A percentile compares a stretch with the other conserved stretches of the same genome.
These are phyloP conservation scores for Euthynnus affinis DNA, from an alignment of 2,797 vertebrate species.

Conservation along the genomic window DNA sequence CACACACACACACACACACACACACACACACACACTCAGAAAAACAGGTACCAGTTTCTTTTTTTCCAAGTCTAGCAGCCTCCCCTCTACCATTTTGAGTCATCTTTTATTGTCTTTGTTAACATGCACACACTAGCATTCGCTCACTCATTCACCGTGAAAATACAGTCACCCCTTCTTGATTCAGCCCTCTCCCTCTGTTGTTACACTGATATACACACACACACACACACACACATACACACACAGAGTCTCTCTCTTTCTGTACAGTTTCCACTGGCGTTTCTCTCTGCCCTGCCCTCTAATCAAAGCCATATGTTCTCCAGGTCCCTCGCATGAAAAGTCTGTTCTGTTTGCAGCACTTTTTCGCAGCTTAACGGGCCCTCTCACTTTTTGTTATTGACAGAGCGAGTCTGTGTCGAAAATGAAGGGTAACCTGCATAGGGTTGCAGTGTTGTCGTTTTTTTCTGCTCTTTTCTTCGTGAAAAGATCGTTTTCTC, in stretches of 20 bases:
- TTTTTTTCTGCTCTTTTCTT: neutral
- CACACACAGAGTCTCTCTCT: constrained; percentile 17
- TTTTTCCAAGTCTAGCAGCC: constrained; percentile 18
- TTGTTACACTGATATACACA: constrained; percentile 46
- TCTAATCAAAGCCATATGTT: constrained; percentile 87
- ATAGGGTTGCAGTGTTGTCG: constrained; percentile 11
- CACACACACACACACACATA: constrained; percentile 6
- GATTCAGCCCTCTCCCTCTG: constrained; percentile 57
- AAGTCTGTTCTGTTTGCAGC: constrained; percentile 76
- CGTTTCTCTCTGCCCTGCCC: constrained; percentile 70
- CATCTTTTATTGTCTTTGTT: constrained; percentile 50
- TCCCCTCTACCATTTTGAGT: constrained; percentile 33
- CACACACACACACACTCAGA: neutral
- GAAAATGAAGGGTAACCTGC: constrained; percentile 32
- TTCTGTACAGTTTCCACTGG: constrained; percentile 76
- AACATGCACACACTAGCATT: constrained; percentile 6
- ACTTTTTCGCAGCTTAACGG: constrained; percentile 32
- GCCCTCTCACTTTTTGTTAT: constrained; percentile 35
- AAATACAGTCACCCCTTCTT: constrained; percentile 48
- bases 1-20: neutral
- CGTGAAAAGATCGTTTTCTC: neutral
- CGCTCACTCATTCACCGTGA: constrained; percentile 23
- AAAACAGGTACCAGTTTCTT: neutral
- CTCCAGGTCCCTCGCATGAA: constrained; percentile 76
- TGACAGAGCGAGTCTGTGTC: constrained; percentile 34